Evolutionary conservation across 2,888 invertebrate genomes (phyloP).

Genomic region (Erpobdella octoculata): DNA sequence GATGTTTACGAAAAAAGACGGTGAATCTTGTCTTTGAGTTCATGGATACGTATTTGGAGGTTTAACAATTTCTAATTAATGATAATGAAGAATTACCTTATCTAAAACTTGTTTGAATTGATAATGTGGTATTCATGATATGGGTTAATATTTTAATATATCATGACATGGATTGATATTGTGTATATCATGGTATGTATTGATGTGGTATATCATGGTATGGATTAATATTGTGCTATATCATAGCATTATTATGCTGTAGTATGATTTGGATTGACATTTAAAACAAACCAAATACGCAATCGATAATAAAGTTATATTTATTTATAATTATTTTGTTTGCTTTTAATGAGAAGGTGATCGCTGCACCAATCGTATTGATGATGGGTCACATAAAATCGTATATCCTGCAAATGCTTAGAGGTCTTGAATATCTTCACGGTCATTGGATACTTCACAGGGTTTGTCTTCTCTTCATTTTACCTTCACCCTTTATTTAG

Average conservation of each 20-base stretch:
- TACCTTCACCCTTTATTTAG: no score
- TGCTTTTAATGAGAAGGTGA: constrained; percentile 39
- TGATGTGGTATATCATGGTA: no score
- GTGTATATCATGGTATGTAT: no score
- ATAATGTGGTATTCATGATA: no score
- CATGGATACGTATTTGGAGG: constrained; percentile 98
- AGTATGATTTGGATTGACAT: no score
- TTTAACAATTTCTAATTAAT: constrained; percentile 46
- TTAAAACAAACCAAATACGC: no score
- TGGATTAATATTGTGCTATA: no score
- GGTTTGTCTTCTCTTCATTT: constrained; percentile 52
- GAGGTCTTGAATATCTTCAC: constrained; percentile 89
- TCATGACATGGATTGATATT: no score
- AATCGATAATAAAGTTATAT: no score
- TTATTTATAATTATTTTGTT: background rate
- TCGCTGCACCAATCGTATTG: constrained; percentile 46
- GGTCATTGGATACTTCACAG: constrained; percentile 91
- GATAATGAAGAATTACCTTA: background rate
- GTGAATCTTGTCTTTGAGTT: constrained; percentile 97
- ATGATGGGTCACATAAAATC: constrained; percentile 85
- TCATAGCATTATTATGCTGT: no score
- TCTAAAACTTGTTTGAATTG: no score
- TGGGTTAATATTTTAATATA: no score
- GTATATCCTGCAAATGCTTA: constrained; percentile 86
- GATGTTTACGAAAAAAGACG: constrained; percentile 97